Conservation (phyloP, 2,888 invertebrate genomes). For the Heterodera filipjevi region DNA sequence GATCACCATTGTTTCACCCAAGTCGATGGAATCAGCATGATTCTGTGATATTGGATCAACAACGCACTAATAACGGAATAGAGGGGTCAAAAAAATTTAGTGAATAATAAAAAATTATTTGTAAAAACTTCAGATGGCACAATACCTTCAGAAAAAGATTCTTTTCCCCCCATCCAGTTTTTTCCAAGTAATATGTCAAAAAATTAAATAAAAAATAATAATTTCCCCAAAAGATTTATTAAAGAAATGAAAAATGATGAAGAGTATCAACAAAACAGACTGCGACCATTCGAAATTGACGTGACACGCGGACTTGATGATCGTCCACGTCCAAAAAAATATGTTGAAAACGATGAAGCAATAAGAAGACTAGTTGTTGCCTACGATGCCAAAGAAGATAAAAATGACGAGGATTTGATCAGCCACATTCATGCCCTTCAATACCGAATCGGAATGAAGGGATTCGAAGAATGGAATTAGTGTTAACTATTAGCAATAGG, state of each 20-base stretch:
- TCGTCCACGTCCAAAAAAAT: constrained; percentile 12
- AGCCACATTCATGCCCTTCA: no score
- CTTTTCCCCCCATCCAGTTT: not conserved
- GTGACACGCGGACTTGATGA: constrained; percentile 7
- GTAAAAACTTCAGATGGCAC: not conserved
- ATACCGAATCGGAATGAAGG: no score
- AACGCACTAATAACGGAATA: not conserved
- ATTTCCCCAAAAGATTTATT: not conserved
- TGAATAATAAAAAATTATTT: not conserved
- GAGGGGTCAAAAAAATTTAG: not conserved
- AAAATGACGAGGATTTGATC: no score
- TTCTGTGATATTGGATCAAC: no score
- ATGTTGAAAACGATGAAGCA: constrained; percentile 15
- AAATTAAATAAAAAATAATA: not conserved
- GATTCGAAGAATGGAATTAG: no score
- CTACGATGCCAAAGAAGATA: constrained; percentile 15
- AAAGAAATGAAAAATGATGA: constrained; percentile 15
- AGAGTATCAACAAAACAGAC: constrained; percentile 15
- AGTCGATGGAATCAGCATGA: no score
- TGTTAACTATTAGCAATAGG: no score
- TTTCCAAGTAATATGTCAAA: not conserved
- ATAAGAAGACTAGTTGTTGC: not conserved
- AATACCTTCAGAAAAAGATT: not conserved
- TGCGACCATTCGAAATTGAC: constrained; percentile 8
- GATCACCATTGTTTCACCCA: no score